Base-by-base conservation (phyloP, 2,113 vertebrate genomes). In the Scolopax mira region DNA sequence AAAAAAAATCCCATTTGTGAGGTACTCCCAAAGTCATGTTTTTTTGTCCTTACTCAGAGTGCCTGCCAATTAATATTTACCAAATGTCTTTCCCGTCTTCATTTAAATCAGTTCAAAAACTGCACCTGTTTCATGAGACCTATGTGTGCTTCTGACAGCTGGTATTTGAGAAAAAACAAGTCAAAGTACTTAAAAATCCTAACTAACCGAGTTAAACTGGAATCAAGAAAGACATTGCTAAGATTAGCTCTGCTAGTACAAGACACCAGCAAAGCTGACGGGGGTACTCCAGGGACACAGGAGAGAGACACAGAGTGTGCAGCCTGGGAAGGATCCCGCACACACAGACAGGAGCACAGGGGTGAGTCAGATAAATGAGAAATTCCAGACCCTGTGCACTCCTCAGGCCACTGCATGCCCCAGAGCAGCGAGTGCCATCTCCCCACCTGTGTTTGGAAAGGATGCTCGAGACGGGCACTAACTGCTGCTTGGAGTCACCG, bases 1-100 rank as follows among this genome's bases (percentile, higher is more conserved):
- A 61, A 33, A 18, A 35, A 48, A 18, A 22, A n/a, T 19, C 17
- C 13, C 13, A 77, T 71, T 86, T 84, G 14, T 52, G 35, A 61
- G 39, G 52, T 52, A 33, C 51, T 88, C 74, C 51, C n/a, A 84
- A 69, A 89, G 21, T 69, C 12, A 18, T 9, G 2, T 19, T 64
- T 69, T 69, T 73, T 85, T 90, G 8, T 70, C 85, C 51, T 80
- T 69, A 55, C 31, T 87, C 61, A 24, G 58, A 88, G 15, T 57
- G 52, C 5, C 41, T 95, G 70, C 83, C 93, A 93, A 92, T 92
- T 88, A 96, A 92, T 95, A 87, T 83, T 87, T 96, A 72, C 83
- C 83, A 94, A 94, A 93, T 88, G 82, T 80, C 60, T 93, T 69
- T 88, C 61, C 42, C 24, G 81, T 90, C 60, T 88, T 94, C 41